phyloP scores from a whole-genome alignment of 2,113 vertebrate genomes.

The Paradoxurus hermaphroditus region DNA sequence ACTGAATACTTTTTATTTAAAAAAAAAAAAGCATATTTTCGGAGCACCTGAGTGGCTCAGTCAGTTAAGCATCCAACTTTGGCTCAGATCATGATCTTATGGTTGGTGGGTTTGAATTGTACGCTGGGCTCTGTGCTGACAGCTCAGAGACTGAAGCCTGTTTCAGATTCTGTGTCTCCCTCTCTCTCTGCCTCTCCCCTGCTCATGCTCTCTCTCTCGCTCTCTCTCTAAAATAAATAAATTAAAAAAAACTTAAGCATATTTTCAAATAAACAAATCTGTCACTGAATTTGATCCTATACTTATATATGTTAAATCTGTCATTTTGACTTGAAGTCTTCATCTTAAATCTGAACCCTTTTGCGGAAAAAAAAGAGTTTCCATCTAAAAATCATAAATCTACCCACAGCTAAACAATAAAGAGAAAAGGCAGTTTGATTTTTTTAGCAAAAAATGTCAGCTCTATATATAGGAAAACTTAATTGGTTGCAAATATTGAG shows the following conservation, averaged over 20 bases:
- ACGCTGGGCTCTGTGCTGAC: no score
- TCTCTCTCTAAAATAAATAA: no score
- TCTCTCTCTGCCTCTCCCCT: no score
- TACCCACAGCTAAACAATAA: slow-evolving; percentile 54
- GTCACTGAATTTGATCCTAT: slow-evolving; percentile 25
- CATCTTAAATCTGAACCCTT: slow-evolving; percentile 43
- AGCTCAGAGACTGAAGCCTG: no score
- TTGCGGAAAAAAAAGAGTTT: background rate
- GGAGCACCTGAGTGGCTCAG: no score
- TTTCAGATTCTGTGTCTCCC: no score
- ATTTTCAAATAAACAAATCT: slow-evolving; percentile 58
- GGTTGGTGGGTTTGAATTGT: no score
- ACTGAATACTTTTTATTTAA: background rate
- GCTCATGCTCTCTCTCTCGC: no score
- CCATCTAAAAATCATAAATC: slow-evolving; percentile 20
- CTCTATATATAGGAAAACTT: slow-evolving; percentile 55
- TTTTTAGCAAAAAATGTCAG: slow-evolving; percentile 60
- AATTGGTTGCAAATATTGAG: slow-evolving; percentile 68
- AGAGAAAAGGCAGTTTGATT: slow-evolving; percentile 31
- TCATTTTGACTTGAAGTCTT: slow-evolving; percentile 52
- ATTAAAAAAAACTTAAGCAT: background rate
- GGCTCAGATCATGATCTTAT: no score
- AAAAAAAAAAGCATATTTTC: background rate
- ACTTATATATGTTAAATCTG: background rate
- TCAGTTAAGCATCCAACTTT: no score